Evolutionary conservation across 1,140 invertebrate genomes (phyloP).

Genomic region (Pseudomyrmex pallidus): DNA sequence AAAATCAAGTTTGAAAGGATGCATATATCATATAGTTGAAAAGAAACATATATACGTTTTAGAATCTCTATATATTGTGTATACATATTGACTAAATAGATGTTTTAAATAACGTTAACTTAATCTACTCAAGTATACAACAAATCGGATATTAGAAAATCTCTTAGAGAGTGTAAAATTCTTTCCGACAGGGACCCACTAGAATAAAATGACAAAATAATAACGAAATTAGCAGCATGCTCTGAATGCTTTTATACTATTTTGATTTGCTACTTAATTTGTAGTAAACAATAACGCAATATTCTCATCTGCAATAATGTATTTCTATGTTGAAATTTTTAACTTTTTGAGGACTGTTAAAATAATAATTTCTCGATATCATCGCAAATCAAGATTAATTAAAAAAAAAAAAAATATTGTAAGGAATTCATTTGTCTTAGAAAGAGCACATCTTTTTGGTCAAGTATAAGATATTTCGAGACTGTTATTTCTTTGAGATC

Average conservation of each 20-base stretch:
- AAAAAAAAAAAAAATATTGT: constrained; percentile 9
- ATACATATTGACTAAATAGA: neutral
- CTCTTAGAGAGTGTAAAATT: constrained; percentile 25
- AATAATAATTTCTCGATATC: constrained; percentile 35
- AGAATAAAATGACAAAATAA: constrained; percentile 35
- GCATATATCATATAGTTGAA: constrained; percentile 26
- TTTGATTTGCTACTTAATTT: constrained; percentile 77
- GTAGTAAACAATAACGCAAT: constrained; percentile 63
- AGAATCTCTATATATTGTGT: too few species aligned
- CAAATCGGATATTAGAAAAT: constrained; percentile 19
- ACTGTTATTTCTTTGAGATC: constrained; percentile 28
- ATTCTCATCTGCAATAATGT: constrained; percentile 71
- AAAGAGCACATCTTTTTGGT: neutral
- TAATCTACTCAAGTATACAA: neutral
- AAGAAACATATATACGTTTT: constrained; percentile 1
- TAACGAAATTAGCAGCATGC: constrained; percentile 75
- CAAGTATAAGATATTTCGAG: constrained; percentile 24
- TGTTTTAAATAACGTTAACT: neutral
- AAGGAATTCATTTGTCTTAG: constrained; percentile 7
- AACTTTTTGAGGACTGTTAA: constrained; percentile 66
- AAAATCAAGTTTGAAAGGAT: constrained; percentile 41
- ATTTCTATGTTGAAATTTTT: constrained; percentile 66
- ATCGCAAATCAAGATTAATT: neutral
- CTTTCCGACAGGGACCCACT: constrained; percentile 11
- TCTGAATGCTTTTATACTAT: constrained; percentile 73